Base-by-base conservation (phyloP, 2,113 vertebrate genomes). In the Ancistrus triradiatus region DNA sequence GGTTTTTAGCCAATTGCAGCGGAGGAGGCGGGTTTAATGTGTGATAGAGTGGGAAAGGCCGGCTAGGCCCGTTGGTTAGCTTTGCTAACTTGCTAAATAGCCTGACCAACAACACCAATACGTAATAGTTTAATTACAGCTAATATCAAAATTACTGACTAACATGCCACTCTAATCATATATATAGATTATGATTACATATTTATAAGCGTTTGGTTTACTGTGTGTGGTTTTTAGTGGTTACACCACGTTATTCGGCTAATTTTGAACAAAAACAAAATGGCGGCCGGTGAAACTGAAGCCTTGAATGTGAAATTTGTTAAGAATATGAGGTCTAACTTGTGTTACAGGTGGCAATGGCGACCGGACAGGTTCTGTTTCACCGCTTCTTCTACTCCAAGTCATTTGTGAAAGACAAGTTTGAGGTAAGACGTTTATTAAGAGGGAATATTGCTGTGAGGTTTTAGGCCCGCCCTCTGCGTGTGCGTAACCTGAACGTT, bases 321-420 rank as follows among this genome's bases (percentile, higher is more conserved):
- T 22, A 11, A 5, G 1, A 27, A 53, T 58, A 40, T 9, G 19
- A 1, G 6, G n/a, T 44, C 6, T 19, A 3, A 9, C 14, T 1
- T 51, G 46, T 13, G 53, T 67, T 53, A 3, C 76, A 98, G 96
- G 96, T 98, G 86, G 96, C 96, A 31, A 98, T 98, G 96, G 96
- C 94, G 58, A 98, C 95, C 4, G 96, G 91, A 7, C 96, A 98
- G 76, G 96, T 98, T 71, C 81, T 98, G 27, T 98, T 98, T 9
- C 96, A 98, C 69, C 94, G 96, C 0, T 99, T 99, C 69, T 99
- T 98, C 91, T 99, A 95, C 63, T 99, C 96, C 8, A 98, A 98
- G 75, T 99, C 96, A 0, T 98, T 97, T 77, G 95, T 99, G 70
- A 99, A 99, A 63, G 95, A 99, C 85, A 97, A 91, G 74, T 98